Evolutionary conservation across 1,140 invertebrate species (phyloP).

Genomic region (Lanistes nyassanus): DNA sequence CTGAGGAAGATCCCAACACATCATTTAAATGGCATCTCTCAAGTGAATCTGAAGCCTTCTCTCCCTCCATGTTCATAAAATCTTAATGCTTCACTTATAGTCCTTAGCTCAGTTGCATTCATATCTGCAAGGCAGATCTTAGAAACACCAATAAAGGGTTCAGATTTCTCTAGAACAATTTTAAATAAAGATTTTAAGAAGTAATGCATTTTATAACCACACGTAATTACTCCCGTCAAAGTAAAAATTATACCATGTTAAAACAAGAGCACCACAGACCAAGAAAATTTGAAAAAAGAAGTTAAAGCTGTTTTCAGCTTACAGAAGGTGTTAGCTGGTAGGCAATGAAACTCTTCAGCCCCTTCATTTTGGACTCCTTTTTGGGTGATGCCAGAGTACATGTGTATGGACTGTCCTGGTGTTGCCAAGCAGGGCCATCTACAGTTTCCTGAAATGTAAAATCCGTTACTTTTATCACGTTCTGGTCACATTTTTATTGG

Average conservation of each 20-base stretch:
- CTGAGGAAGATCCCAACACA: slow-evolving; percentile 67
- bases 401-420: slow-evolving; percentile 76
- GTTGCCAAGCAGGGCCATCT: slow-evolving; percentile 78
- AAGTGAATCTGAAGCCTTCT: background rate
- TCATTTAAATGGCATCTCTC: background rate
- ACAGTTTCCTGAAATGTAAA: slow-evolving; percentile 67
- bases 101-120: background rate
- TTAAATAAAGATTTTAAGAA: no score
- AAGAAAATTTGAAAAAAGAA: no score
- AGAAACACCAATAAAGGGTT: no score
- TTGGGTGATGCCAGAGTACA: slow-evolving; percentile 94
- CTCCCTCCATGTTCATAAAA: background rate
- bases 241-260: no score
- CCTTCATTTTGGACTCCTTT: slow-evolving; percentile 95
- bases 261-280: no score
- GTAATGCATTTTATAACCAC: no score
- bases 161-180: no score
- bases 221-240: no score
- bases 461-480: background rate
- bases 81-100: background rate
- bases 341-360: slow-evolving; percentile 96
- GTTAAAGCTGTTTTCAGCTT: slow-evolving; percentile 53
- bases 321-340: slow-evolving; percentile 94
- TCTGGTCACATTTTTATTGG: no score
- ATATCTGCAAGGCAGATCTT: no score